These are phyloP conservation scores for Chelonus insularis DNA, from an alignment of 1,140 invertebrate genomes.

Conservation along the genomic window DNA sequence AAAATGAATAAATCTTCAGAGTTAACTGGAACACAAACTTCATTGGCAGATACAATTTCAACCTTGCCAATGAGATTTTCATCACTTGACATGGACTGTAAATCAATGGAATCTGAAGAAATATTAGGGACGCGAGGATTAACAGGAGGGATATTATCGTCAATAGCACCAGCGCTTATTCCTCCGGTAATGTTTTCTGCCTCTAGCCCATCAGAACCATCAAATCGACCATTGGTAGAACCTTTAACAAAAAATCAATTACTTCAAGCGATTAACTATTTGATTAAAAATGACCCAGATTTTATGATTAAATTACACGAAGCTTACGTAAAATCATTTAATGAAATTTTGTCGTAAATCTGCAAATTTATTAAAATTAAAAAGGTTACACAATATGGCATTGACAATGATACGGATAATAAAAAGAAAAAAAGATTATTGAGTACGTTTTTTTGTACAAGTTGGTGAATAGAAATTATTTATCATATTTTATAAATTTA, in stretches of 20 bases:
- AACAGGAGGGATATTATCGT: slow-evolving; percentile 29
- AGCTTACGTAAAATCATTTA: slow-evolving; percentile 84
- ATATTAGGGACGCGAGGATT: not conserved
- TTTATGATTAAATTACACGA: slow-evolving; percentile 87
- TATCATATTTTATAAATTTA: slow-evolving; percentile 17
- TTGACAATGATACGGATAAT: not conserved
- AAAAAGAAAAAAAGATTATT: not conserved
- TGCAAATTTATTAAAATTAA: not conserved
- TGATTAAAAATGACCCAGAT: slow-evolving; percentile 83
- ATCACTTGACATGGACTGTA: slow-evolving; percentile 1
- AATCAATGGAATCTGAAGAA: slow-evolving; percentile 2
- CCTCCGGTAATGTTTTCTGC: slow-evolving; percentile 81
- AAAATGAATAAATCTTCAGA: not conserved
- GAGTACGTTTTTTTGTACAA: not conserved
- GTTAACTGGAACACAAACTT: not conserved
- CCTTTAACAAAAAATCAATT: slow-evolving; percentile 85
- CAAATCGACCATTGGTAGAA: slow-evolving; percentile 59
- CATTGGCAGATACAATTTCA: slow-evolving; percentile 12
- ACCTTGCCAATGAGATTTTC: slow-evolving; percentile 12
- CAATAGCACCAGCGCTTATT: slow-evolving; percentile 70
- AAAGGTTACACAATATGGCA: not conserved
- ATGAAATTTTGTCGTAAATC: slow-evolving; percentile 68
- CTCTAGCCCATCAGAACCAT: slow-evolving; percentile 53
- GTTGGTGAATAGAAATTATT: not conserved
- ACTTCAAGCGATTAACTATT: slow-evolving; percentile 83